These are phyloP conservation scores for Trematomus bernacchii DNA, from an alignment of 2,797 vertebrate species.

Conservation along the genomic window DNA sequence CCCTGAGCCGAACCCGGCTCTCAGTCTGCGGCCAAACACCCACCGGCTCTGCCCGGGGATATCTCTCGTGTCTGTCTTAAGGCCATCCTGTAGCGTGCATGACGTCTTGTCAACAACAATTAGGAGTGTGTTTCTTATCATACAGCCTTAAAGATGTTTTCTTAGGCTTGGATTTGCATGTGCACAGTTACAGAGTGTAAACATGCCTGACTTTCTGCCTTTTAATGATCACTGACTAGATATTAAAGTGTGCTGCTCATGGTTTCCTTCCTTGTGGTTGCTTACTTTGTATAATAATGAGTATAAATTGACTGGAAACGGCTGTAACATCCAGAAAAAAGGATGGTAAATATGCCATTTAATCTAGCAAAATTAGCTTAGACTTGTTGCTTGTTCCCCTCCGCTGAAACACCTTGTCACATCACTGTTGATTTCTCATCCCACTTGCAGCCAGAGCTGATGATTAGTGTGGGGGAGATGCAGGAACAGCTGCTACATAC, in stretches of 20 bases:
- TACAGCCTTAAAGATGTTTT: conserved; percentile 21
- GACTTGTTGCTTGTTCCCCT: conserved; percentile 30
- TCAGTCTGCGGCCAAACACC: conserved; percentile 61
- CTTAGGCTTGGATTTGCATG: conserved; percentile 37
- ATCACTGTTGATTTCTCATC: conserved; percentile 51
- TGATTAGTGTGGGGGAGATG: conserved; percentile 64
- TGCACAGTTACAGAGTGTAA: conserved; percentile 43
- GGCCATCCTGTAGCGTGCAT: conserved; percentile 31
- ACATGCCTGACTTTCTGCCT: conserved; percentile 25
- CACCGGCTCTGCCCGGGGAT: conserved; percentile 51
- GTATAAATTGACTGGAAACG: background rate
- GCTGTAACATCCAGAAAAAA: conserved; percentile 13
- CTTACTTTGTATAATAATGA: conserved; percentile 13
- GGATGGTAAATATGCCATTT: conserved; percentile 18
- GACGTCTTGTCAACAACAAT: conserved; percentile 42
- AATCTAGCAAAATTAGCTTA: conserved; percentile 23
- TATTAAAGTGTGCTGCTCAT: conserved; percentile 36
- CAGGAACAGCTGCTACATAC: conserved; percentile 78
- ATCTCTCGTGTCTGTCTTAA: conserved; percentile 56
- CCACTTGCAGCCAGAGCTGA: conserved; percentile 54
- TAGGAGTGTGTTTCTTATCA: conserved; percentile 28
- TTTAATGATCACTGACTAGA: conserved; percentile 32
- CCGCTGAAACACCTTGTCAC: conserved; percentile 14
- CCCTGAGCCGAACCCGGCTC: conserved; percentile 70
- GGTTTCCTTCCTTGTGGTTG: too few relatives aligned